These are phyloP conservation scores for Drosophila dunni DNA, from an alignment of 1,140 invertebrate species.

Conservation along the genomic window DNA sequence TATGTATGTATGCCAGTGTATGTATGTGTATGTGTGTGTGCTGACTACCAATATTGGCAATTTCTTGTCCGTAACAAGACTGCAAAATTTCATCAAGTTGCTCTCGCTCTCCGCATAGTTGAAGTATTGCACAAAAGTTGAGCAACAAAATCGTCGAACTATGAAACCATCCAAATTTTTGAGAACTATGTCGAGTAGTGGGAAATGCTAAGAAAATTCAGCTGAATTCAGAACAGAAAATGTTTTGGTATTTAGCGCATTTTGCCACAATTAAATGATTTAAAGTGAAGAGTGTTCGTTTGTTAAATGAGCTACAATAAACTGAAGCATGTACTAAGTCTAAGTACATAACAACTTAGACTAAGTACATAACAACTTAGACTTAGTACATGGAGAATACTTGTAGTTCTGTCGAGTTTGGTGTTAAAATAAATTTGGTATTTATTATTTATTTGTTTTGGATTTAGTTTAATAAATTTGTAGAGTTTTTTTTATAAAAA, in stretches of 20 bases:
- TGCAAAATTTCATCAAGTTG: conserved; percentile 29
- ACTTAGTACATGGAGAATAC: no score
- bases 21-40: not conserved
- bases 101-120: conserved; percentile 9
- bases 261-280: not conserved
- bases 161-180: conserved; percentile 1
- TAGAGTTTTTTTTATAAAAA: no score
- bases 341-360: no score
- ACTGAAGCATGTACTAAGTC: no score
- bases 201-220: not conserved
- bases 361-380: no score
- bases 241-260: not conserved
- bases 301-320: no score
- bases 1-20: not conserved
- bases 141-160: not conserved
- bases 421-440: no score
- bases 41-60: not conserved
- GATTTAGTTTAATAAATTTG: no score
- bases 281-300: no score
- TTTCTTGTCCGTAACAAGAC: conserved; percentile 3
- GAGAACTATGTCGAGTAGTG: not conserved
- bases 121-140: conserved; percentile 1
- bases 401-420: no score
- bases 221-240: not conserved
- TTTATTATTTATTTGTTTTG: no score